Evolutionary conservation across 2,113 vertebrate genomes (phyloP), one percentile per base, ranked within the genome.

Genomic region (Sisor rabdophorus): DNA sequence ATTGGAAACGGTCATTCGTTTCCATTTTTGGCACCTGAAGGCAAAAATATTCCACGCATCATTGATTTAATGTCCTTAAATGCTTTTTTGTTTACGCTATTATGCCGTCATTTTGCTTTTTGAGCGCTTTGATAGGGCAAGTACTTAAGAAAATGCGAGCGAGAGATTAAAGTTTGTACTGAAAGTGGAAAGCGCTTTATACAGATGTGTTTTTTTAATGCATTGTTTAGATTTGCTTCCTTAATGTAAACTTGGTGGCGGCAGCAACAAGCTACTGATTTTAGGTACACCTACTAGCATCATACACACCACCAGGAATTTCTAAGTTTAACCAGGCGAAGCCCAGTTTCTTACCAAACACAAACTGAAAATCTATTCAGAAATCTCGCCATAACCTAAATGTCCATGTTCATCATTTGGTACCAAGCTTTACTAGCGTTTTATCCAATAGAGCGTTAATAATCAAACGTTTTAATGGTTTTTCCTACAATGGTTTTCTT

Each of bases 1-100:
- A n/a, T 64, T 68, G 3, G 22, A 67, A 67, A 3, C 40, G 50
- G 26, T 52, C 65, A 69, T 69, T 69, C 3, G 12, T 50, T 68
- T 50, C 26, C 11, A 52, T 15, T 52, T 11, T 52, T 30, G 65
- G 65, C 65, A 52, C 16, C 47, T 50, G 24, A 69, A 12, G 47
- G 40, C 40, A 48, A 67, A 22, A 48, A 15, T 50, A 52, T 30
- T 69, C 24, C 17, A 52, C 24, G 20, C 65, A 52, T 26, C 24
- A 20, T 69, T 7, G 2, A 12, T 69, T 69, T 69, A 50, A 52
- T 52, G 15, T 69, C 10, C 47, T 52, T 11, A 30, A 52, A 52
- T 28, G 65, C 19, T 17, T 52, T 69, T 69, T 69, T 69, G 24
- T 69, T 10, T 26, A 11, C 15, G 2, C 16, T 69, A 12, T 69